Conservation (phyloP, 2,888 invertebrate genomes). For the Steinernema carpocapsae region DNA sequence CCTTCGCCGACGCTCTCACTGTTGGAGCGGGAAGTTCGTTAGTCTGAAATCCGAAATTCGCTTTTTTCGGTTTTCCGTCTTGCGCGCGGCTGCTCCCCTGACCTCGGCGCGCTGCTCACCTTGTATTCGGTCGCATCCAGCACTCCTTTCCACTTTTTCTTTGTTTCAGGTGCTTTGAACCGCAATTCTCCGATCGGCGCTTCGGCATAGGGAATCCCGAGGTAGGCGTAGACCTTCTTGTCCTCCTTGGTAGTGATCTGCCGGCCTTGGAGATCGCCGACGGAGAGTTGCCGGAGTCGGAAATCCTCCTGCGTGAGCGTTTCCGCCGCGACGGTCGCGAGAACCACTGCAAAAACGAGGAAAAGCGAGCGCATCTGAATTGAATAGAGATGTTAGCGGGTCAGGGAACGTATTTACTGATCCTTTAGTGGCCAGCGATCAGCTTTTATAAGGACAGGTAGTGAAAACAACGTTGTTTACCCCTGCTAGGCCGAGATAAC, state of each 20-base stretch:
- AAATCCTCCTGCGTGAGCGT: background rate
- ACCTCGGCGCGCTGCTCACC: background rate
- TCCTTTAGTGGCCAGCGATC: background rate
- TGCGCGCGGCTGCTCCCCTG: too few relatives aligned
- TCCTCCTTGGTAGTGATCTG: constrained; percentile 10
- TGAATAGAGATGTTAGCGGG: background rate
- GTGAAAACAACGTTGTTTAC: constrained; percentile 33
- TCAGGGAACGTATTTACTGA: background rate
- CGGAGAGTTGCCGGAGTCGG: background rate
- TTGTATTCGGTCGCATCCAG: constrained; percentile 33
- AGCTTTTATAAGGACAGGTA: background rate
- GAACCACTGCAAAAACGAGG: background rate
- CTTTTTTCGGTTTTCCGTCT: too few relatives aligned
- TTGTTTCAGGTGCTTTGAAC: constrained; percentile 5
- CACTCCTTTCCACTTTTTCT: constrained; percentile 17
- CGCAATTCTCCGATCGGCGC: constrained; percentile 18
- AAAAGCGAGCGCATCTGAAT: background rate
- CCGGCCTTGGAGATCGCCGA: constrained; percentile 19
- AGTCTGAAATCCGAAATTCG: too few relatives aligned
- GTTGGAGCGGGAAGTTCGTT: too few relatives aligned
- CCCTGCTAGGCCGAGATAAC: constrained; percentile 5
- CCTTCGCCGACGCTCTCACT: too few relatives aligned
- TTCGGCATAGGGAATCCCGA: constrained; percentile 20
- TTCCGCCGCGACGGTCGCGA: background rate
- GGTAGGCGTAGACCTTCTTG: constrained; percentile 4